A percentile compares a stretch with the other conserved stretches of the same genome.
Evolutionary conservation across 1,140 invertebrate genomes (phyloP).

Genomic region (Thaumatotibia leucotreta): DNA sequence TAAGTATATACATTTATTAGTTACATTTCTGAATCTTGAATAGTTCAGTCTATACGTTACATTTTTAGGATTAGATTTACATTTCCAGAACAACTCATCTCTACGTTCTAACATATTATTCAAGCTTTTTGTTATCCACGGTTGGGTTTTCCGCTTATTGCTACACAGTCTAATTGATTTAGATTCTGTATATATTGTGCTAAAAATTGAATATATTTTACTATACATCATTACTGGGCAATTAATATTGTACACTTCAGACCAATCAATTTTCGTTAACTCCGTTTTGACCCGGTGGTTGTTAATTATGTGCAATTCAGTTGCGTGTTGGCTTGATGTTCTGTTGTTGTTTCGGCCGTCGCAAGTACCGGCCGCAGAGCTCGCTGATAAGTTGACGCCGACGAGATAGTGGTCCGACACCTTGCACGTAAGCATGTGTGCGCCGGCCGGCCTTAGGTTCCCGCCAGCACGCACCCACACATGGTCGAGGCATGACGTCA

Average conservation of each 20-base stretch:
- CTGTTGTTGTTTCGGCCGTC: background rate
- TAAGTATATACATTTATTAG: slow-evolving; percentile 18
- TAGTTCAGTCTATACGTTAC: slow-evolving; percentile 19
- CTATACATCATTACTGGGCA: background rate
- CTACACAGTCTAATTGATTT: background rate
- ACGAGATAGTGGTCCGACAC: background rate
- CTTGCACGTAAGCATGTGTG: slow-evolving; percentile 6
- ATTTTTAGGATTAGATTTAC: slow-evolving; percentile 22
- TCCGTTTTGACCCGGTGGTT: background rate
- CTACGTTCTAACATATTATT: slow-evolving; percentile 16
- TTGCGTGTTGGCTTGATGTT: background rate
- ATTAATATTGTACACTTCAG: background rate
- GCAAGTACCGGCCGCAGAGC: no score
- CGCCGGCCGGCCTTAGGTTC: background rate
- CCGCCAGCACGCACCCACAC: background rate
- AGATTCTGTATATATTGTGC: background rate
- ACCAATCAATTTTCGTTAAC: background rate
- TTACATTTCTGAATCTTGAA: slow-evolving; percentile 17
- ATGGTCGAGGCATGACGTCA: background rate
- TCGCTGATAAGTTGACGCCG: background rate
- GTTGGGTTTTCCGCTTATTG: slow-evolving; percentile 6
- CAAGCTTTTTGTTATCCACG: slow-evolving; percentile 17
- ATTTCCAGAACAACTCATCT: slow-evolving; percentile 21
- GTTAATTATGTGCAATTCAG: background rate
- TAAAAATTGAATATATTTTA: background rate